phyloP scores from a whole-genome alignment of 1,140 invertebrate genomes.

The Bombus soroeensis region DNA sequence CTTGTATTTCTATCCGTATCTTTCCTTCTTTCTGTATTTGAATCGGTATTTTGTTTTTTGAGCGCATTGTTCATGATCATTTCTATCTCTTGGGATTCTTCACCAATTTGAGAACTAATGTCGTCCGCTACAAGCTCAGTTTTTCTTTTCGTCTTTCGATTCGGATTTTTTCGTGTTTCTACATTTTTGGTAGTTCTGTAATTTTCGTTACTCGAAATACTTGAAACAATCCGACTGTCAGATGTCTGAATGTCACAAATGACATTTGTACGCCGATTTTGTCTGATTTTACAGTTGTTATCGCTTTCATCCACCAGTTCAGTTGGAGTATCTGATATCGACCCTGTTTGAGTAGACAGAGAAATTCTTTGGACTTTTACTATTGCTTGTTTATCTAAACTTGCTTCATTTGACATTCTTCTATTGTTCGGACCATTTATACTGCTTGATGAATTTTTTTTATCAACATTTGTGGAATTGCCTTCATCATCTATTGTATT shows the following conservation, averaged over 20 bases:
- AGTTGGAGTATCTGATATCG: not conserved
- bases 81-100: conserved; percentile 64
- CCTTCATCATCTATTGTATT: not conserved
- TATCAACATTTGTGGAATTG: not conserved
- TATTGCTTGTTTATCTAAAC: not conserved
- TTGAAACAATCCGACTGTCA: not conserved
- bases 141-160: not conserved
- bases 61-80: conserved; percentile 40
- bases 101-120: conserved; percentile 19
- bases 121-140: not conserved
- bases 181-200: not conserved
- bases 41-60: not conserved
- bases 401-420: not conserved
- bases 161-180: not conserved
- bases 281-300: not conserved
- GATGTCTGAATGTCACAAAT: no score
- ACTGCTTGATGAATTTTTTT: not conserved
- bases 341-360: no score
- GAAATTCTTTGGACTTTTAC: conserved; percentile 6
- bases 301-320: not conserved
- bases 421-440: not conserved
- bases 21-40: not conserved
- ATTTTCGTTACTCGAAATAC: not conserved
- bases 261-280: not conserved
- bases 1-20: not conserved